A percentile compares a stretch with the other conserved stretches of the same genome.
Evolutionary conservation across 2,888 invertebrate species (phyloP).

Genomic region (Synergus itoensis): DNA sequence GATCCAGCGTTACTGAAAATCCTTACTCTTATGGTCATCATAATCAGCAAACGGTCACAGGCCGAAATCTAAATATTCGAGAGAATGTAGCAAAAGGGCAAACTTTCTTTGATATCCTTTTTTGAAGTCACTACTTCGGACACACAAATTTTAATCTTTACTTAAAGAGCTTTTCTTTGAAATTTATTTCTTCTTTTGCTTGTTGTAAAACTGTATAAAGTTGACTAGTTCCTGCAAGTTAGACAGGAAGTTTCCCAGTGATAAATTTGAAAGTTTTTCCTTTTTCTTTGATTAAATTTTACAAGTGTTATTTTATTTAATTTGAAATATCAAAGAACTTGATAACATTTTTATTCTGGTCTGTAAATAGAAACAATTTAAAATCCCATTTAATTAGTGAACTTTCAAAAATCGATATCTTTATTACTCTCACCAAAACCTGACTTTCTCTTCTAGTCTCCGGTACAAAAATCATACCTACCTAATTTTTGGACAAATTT

Average conservation of each 20-base stretch:
- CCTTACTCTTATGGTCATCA: slow-evolving; percentile 13
- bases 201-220: neutral
- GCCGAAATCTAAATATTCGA: slow-evolving; percentile 23
- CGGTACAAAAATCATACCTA: neutral
- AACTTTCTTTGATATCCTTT: neutral
- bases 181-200: neutral
- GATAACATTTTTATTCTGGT: neutral
- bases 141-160: neutral
- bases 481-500: slow-evolving; percentile 25
- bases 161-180: neutral
- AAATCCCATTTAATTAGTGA: slow-evolving; percentile 7
- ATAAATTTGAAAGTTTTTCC: slow-evolving; percentile 2
- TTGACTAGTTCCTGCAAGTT: slow-evolving; percentile 14
- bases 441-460: neutral
- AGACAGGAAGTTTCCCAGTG: slow-evolving; percentile 2
- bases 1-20: slow-evolving; percentile 28
- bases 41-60: slow-evolving; percentile 3
- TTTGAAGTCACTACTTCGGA: slow-evolving; percentile 22
- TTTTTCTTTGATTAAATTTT: neutral
- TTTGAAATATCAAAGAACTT: too few relatives aligned
- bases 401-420: slow-evolving; percentile 14
- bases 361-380: too few relatives aligned
- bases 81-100: slow-evolving; percentile 14
- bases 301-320: too few relatives aligned
- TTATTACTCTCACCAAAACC: slow-evolving; percentile 4